A percentile compares a stretch with the other conserved stretches of the same genome.
phyloP scores from a whole-genome alignment of 2,888 invertebrate species.

The Melikaiella ostensackeni region DNA sequence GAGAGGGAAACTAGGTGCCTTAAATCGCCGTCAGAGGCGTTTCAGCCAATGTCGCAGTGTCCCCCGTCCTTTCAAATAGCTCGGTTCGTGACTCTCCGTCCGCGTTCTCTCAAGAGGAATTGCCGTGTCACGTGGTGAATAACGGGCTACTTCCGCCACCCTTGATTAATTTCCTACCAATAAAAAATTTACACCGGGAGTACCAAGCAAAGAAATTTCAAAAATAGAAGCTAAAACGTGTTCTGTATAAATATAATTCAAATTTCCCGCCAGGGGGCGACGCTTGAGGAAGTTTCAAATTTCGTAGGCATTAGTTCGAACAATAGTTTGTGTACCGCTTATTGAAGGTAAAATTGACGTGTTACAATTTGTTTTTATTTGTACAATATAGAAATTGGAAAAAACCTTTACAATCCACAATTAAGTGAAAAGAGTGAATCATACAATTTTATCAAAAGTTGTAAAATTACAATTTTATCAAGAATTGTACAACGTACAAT shows the following conservation, averaged over 20 bases:
- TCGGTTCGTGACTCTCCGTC: slow-evolving; percentile 69
- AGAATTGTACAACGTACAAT: too few relatives aligned
- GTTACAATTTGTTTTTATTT: not conserved
- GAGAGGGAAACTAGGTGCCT: slow-evolving; percentile 50
- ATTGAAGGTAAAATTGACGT: not conserved
- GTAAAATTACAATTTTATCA: too few relatives aligned
- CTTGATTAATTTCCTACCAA: not conserved
- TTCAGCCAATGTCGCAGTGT: slow-evolving; percentile 71
- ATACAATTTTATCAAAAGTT: too few relatives aligned
- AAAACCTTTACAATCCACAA: not conserved
- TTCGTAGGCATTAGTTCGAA: not conserved
- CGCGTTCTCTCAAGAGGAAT: slow-evolving; percentile 48
- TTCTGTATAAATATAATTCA: not conserved
- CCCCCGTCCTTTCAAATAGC: slow-evolving; percentile 65
- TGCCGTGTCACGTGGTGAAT: slow-evolving; percentile 6
- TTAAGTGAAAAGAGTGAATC: not conserved
- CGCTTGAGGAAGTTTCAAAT: not conserved
- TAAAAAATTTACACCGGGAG: not conserved
- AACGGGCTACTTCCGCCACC: not conserved
- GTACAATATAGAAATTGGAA: too few relatives aligned
- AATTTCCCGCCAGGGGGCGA: not conserved
- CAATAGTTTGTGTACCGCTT: not conserved
- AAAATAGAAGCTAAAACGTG: not conserved
- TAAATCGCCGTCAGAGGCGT: slow-evolving; percentile 67
- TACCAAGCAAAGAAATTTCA: not conserved